Percentiles rank a stretch among this genome's conserved stretches.
Conservation (phyloP, 1,140 invertebrate genomes). For the Asobara japonica region DNA sequence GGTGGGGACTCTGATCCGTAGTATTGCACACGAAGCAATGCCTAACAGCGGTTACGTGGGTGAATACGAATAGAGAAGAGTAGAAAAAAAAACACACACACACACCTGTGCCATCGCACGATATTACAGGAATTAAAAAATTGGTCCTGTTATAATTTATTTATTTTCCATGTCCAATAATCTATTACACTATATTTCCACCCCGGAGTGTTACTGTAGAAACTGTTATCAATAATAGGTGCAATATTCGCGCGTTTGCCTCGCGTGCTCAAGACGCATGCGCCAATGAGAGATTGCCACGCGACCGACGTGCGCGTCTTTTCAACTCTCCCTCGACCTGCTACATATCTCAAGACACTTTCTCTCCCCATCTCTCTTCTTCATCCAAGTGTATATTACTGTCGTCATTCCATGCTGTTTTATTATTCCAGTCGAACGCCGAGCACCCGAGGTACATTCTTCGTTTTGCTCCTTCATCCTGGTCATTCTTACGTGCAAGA, state of each 20-base stretch:
- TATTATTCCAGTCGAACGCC: neutral
- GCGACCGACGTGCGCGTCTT: conserved; percentile 53
- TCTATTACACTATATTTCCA: too few relatives aligned
- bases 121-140: too few relatives aligned
- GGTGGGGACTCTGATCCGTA: too few relatives aligned
- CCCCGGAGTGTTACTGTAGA: too few relatives aligned
- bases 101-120: too few relatives aligned
- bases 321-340: conserved; percentile 28
- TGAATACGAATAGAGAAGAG: too few relatives aligned
- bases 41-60: too few relatives aligned
- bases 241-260: conserved; percentile 25
- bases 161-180: too few relatives aligned
- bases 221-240: conserved; percentile 24
- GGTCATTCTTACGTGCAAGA: neutral
- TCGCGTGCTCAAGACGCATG: conserved; percentile 40
- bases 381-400: neutral
- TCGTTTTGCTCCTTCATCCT: neutral
- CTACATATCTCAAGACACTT: conserved; percentile 33
- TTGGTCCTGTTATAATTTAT: too few relatives aligned
- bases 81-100: too few relatives aligned
- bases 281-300: conserved; percentile 48
- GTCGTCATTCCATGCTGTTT: neutral
- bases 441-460: neutral
- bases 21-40: too few relatives aligned
- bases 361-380: conserved; percentile 35